phyloP scores from a whole-genome alignment of 2,113 vertebrate genomes.

The Triplophysa tibetana region DNA sequence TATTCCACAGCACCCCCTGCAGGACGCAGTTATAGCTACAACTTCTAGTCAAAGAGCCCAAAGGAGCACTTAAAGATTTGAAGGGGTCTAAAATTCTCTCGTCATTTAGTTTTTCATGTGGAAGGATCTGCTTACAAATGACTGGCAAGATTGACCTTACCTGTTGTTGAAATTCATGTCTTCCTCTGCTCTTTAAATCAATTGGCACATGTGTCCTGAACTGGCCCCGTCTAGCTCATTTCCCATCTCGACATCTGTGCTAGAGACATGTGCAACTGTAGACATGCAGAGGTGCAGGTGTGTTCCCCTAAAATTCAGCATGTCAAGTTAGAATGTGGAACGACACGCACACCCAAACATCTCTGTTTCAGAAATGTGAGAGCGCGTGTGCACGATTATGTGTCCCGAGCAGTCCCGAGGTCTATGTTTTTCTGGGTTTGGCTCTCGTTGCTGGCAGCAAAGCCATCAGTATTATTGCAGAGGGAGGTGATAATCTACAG shows the following conservation, averaged over 20 bases:
- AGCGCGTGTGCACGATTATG: neutral
- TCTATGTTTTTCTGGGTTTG: constrained; percentile 6
- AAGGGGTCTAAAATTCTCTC: neutral
- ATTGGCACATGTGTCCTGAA: neutral
- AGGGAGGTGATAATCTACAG: constrained; percentile 32
- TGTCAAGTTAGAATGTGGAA: neutral
- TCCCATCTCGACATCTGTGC: constrained; percentile 3
- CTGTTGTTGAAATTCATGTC: neutral
- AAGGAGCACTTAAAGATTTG: neutral
- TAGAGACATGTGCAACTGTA: neutral
- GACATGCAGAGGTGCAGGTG: neutral
- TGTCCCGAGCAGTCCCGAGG: neutral
- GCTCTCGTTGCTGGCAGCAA: neutral
- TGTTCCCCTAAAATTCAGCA: neutral
- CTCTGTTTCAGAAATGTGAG: neutral
- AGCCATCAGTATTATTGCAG: constrained; percentile 27
- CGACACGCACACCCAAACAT: neutral
- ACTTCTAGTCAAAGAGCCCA: neutral
- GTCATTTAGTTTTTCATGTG: too few relatives aligned
- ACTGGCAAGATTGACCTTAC: neutral
- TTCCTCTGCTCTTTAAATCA: neutral
- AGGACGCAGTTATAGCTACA: neutral
- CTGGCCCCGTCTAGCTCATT: constrained; percentile 15
- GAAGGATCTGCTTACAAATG: neutral
- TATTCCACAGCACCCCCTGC: constrained; percentile 34